Conservation (phyloP, 2,797 vertebrate genomes). For the Lithobates pipiens region DNA sequence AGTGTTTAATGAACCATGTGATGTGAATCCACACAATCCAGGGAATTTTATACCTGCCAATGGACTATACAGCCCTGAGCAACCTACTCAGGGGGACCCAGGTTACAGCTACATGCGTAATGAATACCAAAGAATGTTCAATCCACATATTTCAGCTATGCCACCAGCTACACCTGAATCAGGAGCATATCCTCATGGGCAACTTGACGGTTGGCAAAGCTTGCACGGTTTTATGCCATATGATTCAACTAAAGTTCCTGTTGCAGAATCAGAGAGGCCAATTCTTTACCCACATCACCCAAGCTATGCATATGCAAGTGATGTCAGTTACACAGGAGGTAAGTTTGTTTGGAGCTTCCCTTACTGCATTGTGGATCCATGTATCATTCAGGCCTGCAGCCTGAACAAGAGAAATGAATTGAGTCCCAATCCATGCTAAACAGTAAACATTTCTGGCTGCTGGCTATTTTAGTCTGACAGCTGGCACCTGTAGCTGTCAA, state of each 20-base stretch:
- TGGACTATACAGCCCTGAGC: neutral
- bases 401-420: no score
- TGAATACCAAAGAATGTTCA: neutral
- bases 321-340: conserved; percentile 19
- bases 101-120: neutral
- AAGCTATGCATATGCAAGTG: neutral
- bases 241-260: conserved; percentile 66
- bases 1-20: conserved; percentile 69
- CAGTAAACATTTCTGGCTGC: no score
- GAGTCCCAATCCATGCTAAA: no score
- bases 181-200: neutral
- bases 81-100: neutral
- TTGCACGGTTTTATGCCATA: neutral
- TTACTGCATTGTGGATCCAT: neutral
- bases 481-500: no score
- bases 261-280: conserved; percentile 70
- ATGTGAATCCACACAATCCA: conserved; percentile 5
- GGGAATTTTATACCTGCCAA: neutral
- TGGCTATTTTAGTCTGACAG: no score
- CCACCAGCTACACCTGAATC: neutral
- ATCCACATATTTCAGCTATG: neutral
- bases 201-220: neutral
- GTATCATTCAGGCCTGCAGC: no score
- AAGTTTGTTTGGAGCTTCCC: neutral
- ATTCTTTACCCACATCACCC: neutral